Evolutionary conservation across 2,113 vertebrate species (phyloP).

Genomic region (Callopanchax toddi): DNA sequence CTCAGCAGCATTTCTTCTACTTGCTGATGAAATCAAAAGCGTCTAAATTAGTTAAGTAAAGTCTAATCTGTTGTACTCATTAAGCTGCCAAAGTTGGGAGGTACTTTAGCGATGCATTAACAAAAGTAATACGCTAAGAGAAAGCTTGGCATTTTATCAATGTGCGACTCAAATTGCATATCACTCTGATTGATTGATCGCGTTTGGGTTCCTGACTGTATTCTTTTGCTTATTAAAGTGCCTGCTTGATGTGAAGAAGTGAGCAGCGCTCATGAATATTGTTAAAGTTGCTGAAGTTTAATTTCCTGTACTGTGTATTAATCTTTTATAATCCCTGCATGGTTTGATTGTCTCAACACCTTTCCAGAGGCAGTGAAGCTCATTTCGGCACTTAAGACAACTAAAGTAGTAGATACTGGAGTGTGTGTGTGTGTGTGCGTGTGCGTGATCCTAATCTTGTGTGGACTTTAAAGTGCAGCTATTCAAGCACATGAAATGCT

Average conservation of each 20-base stretch:
- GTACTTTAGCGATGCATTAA: slow-evolving; percentile 57
- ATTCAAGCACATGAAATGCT: slow-evolving; percentile 12
- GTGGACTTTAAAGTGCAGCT: slow-evolving; percentile 18
- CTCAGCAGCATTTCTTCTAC: background rate
- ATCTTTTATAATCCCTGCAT: slow-evolving; percentile 77
- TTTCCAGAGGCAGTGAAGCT: slow-evolving; percentile 71
- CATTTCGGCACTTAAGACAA: slow-evolving; percentile 72
- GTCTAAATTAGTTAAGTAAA: slow-evolving; percentile 17
- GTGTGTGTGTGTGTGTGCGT: slow-evolving; percentile 37
- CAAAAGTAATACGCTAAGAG: slow-evolving; percentile 55
- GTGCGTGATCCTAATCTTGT: slow-evolving; percentile 22
- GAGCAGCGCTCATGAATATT: slow-evolving; percentile 78
- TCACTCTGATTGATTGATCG: slow-evolving; percentile 78
- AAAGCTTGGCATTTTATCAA: slow-evolving; percentile 53
- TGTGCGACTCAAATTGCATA: slow-evolving; percentile 62
- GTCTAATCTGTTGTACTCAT: slow-evolving; percentile 29
- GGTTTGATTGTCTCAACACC: slow-evolving; percentile 76
- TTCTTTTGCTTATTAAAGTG: slow-evolving; percentile 77
- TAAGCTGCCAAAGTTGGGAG: slow-evolving; percentile 18
- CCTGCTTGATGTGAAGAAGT: slow-evolving; percentile 69
- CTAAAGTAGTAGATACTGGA: slow-evolving; percentile 55
- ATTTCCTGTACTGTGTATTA: slow-evolving; percentile 82
- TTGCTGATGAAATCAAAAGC: slow-evolving; percentile 13
- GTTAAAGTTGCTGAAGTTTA: slow-evolving; percentile 79
- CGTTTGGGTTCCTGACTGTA: slow-evolving; percentile 62